Percentiles rank a stretch among this genome's conserved stretches.
Conservation (phyloP, 2,797 vertebrate species). For the Hippoglossus hippoglossus region DNA sequence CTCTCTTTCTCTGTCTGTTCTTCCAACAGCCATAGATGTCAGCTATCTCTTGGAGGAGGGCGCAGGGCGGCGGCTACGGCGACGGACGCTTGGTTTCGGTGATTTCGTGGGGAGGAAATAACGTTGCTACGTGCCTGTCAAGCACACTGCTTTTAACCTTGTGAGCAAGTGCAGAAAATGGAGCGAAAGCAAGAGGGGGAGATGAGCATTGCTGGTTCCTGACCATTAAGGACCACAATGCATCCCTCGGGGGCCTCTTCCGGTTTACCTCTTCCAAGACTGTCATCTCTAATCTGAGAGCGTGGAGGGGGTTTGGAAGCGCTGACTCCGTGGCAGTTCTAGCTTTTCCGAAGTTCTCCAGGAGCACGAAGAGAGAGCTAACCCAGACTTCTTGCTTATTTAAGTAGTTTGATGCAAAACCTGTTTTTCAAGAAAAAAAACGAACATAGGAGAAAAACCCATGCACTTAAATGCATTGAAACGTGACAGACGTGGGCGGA, state of each 20-base stretch:
- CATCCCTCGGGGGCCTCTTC: constrained; percentile 63
- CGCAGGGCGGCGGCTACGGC: constrained; percentile 90
- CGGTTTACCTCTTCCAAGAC: constrained; percentile 72
- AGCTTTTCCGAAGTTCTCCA: constrained; percentile 65
- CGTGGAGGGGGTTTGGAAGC: constrained; percentile 62
- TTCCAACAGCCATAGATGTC: constrained; percentile 93
- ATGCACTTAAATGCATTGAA: constrained; percentile 79
- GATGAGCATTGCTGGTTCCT: constrained; percentile 58
- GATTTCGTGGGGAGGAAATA: constrained; percentile 94
- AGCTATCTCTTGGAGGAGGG: constrained; percentile 97
- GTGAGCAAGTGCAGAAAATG: constrained; percentile 54
- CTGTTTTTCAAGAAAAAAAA: constrained; percentile 17
- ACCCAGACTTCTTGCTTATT: constrained; percentile 73
- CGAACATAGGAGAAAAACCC: constrained; percentile 80
- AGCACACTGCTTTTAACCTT: constrained; percentile 61
- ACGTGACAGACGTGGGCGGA: constrained; percentile 68
- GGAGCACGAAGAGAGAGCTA: constrained; percentile 60
- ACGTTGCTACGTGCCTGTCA: constrained; percentile 68
- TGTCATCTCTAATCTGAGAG: constrained; percentile 70
- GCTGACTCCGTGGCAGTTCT: constrained; percentile 63
- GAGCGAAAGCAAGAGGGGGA: constrained; percentile 65
- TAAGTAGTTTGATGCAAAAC: constrained; percentile 76
- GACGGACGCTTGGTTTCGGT: constrained; percentile 90
- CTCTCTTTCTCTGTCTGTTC: constrained; percentile 52
- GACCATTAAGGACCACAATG: constrained; percentile 64